A percentile compares a stretch with the other conserved stretches of the same genome.
Conservation (phyloP, 2,113 vertebrate genomes). For the Axis porcinus region DNA sequence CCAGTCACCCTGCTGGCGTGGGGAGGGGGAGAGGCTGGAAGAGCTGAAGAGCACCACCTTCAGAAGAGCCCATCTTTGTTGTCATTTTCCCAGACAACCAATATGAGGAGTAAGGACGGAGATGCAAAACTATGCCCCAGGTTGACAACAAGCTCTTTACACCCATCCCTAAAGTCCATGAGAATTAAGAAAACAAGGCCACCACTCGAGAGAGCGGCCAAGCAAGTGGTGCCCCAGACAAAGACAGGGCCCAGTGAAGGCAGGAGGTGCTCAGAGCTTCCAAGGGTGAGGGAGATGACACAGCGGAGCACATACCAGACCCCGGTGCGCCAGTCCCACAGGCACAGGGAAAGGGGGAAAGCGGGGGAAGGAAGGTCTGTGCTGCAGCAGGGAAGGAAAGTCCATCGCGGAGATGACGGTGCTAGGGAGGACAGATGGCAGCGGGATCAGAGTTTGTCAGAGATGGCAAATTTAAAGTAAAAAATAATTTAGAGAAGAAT, state of each 20-base stretch:
- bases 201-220: not conserved
- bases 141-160: not conserved
- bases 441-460: not conserved
- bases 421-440: not conserved
- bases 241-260: not conserved
- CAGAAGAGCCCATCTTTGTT: not conserved
- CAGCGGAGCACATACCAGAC: rapidly evolving
- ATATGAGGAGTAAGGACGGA: not conserved
- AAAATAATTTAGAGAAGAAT: not conserved
- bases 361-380: not conserved
- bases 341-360: not conserved
- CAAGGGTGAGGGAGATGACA: not conserved
- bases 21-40: not conserved
- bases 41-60: not conserved
- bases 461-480: not conserved
- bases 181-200: not conserved
- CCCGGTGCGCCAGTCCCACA: rapidly evolving
- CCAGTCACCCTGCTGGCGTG: not conserved
- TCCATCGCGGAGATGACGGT: not conserved
- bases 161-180: not conserved
- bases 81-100: not conserved
- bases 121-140: not conserved
- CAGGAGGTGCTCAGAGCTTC: not conserved
- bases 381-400: not conserved
- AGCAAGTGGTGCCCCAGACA: not conserved